These are phyloP conservation scores for Ophion obscuratus DNA, from an alignment of 2,888 invertebrate genomes.

Conservation along the genomic window DNA sequence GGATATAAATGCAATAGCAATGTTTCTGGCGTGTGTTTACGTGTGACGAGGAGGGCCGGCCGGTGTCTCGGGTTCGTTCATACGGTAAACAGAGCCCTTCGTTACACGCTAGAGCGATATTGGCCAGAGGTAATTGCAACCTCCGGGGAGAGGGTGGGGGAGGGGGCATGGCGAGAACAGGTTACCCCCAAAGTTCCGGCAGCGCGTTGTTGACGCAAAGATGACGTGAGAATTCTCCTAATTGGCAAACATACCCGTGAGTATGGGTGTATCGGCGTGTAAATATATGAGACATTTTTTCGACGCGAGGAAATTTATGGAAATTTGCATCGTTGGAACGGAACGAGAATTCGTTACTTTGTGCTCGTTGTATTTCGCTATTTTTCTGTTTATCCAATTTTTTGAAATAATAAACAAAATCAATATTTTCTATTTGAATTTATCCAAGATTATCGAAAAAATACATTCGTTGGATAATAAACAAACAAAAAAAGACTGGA, in stretches of 20 bases:
- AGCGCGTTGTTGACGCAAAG: slow-evolving; percentile 22
- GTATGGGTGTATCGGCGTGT: background rate
- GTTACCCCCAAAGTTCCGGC: slow-evolving; percentile 21
- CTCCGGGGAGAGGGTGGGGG: background rate
- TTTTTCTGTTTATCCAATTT: background rate
- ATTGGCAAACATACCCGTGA: background rate
- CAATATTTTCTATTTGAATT: no score
- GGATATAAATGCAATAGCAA: background rate
- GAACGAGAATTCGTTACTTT: background rate
- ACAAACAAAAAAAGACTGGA: no score
- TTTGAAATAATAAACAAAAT: no score
- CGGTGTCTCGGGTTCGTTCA: background rate
- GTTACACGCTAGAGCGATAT: slow-evolving; percentile 38
- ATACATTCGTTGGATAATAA: no score
- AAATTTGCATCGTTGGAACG: background rate
- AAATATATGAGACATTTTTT: background rate
- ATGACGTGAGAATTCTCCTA: slow-evolving; percentile 18
- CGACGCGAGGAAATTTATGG: background rate
- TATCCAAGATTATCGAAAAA: no score
- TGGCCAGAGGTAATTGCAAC: slow-evolving; percentile 46
- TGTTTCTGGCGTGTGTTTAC: background rate
- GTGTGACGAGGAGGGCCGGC: background rate
- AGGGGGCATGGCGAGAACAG: slow-evolving; percentile 15
- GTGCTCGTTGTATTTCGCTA: background rate
- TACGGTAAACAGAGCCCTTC: slow-evolving; percentile 20